phyloP scores from a whole-genome alignment of 1,140 invertebrate species.

The Melipona quadrifasciata region DNA sequence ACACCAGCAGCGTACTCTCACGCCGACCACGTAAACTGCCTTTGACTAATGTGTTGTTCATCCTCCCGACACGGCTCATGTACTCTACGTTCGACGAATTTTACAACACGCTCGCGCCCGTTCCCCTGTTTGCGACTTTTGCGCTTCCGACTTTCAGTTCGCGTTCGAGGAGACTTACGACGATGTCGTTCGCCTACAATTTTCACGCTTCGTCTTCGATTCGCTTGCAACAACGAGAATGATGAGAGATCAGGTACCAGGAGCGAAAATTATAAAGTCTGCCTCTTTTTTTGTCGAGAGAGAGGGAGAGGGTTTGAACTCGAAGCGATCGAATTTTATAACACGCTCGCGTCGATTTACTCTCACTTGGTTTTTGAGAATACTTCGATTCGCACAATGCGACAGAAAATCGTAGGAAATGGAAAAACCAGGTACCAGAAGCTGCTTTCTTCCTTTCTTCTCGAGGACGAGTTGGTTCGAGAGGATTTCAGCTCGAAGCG shows the following conservation, averaged over 20 bases:
- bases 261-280: too few relatives aligned
- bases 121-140: background rate
- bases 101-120: constrained; percentile 62
- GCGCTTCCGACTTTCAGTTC: background rate
- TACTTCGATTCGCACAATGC: too few relatives aligned
- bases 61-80: constrained; percentile 73
- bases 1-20: constrained; percentile 51
- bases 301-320: too few relatives aligned
- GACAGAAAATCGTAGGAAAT: background rate
- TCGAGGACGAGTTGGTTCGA: constrained; percentile 20
- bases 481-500: constrained; percentile 62
- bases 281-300: too few relatives aligned
- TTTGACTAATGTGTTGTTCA: constrained; percentile 79
- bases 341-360: background rate
- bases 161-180: too few relatives aligned
- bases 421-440: constrained; percentile 38
- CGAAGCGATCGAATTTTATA: too few relatives aligned
- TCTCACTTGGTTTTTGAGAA: background rate
- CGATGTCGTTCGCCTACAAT: too few relatives aligned
- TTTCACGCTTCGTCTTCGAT: too few relatives aligned
- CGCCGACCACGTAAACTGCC: constrained; percentile 64
- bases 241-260: too few relatives aligned
- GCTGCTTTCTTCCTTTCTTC: constrained; percentile 49
- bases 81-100: constrained; percentile 72
- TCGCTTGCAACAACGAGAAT: too few relatives aligned